Percentiles rank a stretch among this genome's conserved stretches.
Evolutionary conservation across 2,888 invertebrate genomes (phyloP).

Genomic region (Ophion slaviceki): DNA sequence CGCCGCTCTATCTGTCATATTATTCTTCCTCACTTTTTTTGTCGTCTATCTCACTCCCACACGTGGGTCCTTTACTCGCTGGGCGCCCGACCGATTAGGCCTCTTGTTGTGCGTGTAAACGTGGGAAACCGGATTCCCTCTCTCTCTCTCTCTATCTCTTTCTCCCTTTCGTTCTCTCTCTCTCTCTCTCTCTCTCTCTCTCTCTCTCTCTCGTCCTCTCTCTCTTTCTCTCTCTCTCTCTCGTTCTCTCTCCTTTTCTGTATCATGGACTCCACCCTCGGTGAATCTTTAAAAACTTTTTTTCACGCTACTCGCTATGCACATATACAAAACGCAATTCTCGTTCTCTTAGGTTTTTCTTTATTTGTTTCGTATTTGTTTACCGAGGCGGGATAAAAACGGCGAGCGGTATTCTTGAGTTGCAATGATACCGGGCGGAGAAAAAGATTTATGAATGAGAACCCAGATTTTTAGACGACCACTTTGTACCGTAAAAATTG

Average conservation of each 20-base stretch:
- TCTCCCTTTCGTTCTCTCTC: slow-evolving; percentile 70
- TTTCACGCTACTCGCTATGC: slow-evolving; percentile 17
- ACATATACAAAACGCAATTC: neutral
- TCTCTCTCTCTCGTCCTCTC: slow-evolving; percentile 67
- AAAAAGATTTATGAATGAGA: slow-evolving; percentile 2
- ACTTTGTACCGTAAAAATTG: neutral
- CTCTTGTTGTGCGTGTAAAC: slow-evolving; percentile 71
- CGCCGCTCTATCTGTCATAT: slow-evolving; percentile 34
- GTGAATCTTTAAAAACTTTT: slow-evolving; percentile 45
- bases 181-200: slow-evolving; percentile 59
- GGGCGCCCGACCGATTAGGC: slow-evolving; percentile 64
- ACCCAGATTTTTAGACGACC: neutral
- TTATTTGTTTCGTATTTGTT: slow-evolving; percentile 23
- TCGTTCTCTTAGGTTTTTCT: neutral
- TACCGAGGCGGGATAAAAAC: slow-evolving; percentile 1
- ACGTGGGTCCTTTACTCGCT: slow-evolving; percentile 37
- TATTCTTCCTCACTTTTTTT: slow-evolving; percentile 43
- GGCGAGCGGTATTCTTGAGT: neutral
- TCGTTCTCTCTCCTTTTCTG: slow-evolving; percentile 34
- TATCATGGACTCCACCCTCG: slow-evolving; percentile 13
- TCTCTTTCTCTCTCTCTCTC: slow-evolving; percentile 68
- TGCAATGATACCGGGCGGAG: slow-evolving; percentile 6
- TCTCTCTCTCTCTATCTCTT: slow-evolving; percentile 67
- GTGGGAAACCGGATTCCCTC: slow-evolving; percentile 74
- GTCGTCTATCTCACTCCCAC: slow-evolving; percentile 19